A percentile compares a stretch with the other conserved stretches of the same genome.
phyloP scores from a whole-genome alignment of 2,888 invertebrate species.

The Caenorhabditis afra region DNA sequence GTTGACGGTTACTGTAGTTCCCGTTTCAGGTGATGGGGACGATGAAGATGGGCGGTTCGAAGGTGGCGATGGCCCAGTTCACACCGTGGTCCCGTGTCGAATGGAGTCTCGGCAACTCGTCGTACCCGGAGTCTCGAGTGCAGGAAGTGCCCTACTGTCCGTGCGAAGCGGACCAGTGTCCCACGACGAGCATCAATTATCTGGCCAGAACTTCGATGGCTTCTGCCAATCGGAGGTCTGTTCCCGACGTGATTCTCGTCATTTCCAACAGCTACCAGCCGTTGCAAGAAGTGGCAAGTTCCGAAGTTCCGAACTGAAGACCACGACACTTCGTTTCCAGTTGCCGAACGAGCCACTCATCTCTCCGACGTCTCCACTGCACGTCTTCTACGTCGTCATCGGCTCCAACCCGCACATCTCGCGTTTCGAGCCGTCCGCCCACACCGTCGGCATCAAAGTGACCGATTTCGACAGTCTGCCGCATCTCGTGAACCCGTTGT shows the following conservation, averaged over 20 bases:
- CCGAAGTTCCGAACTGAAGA: background rate
- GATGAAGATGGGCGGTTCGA: conserved; percentile 47
- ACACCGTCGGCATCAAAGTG: conserved; percentile 69
- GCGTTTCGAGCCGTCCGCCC: conserved; percentile 70
- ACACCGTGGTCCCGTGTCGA: conserved; percentile 72
- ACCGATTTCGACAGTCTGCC: conserved; percentile 71
- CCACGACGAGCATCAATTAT: conserved; percentile 62
- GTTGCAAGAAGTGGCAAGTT: conserved; percentile 69
- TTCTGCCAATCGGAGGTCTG: conserved; percentile 68
- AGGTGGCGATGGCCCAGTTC: conserved; percentile 74
- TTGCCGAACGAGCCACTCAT: conserved; percentile 70
- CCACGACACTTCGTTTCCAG: conserved; percentile 22
- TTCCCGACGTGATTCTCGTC: conserved; percentile 75
- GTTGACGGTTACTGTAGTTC: background rate
- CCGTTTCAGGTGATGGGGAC: conserved; percentile 46
- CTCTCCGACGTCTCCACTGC: conserved; percentile 76
- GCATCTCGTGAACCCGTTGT: conserved; percentile 72
- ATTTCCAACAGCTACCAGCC: conserved; percentile 70
- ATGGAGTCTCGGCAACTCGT: conserved; percentile 53
- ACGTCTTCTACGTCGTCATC: conserved; percentile 75
- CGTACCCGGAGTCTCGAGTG: conserved; percentile 39
- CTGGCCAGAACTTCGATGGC: conserved; percentile 57
- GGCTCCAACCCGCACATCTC: conserved; percentile 51
- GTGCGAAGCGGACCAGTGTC: conserved; percentile 48
- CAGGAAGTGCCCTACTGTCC: conserved; percentile 47